Evolutionary conservation across 2,888 invertebrate species (phyloP).

Genomic region (Drosophila testacea): DNA sequence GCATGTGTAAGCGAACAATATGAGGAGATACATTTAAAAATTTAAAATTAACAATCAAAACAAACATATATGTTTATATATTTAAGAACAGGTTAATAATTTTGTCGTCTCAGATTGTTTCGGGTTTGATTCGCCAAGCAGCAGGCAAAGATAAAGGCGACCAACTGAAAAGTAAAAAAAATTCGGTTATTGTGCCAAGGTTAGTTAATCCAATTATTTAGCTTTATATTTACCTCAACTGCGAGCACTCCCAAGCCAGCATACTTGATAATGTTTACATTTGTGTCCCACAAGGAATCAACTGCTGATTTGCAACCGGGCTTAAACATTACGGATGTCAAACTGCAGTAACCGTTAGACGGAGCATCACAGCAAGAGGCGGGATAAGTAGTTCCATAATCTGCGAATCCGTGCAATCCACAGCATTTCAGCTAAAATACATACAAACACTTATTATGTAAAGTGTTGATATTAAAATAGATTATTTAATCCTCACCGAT

Average conservation of each 20-base stretch:
- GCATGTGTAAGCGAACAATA: conserved; percentile 3
- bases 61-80: background rate
- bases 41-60: background rate
- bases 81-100: conserved; percentile 85
- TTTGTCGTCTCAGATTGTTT: conserved; percentile 90
- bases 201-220: background rate
- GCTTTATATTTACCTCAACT: conserved; percentile 87
- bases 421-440: conserved; percentile 80
- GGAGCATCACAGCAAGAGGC: conserved; percentile 82
- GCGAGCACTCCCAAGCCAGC: conserved; percentile 90
- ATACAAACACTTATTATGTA: background rate
- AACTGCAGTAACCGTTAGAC: conserved; percentile 61
- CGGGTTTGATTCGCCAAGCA: conserved; percentile 94
- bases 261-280: conserved; percentile 87
- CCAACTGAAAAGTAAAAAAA: conserved; percentile 85
- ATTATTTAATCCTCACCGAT: conserved; percentile 62
- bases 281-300: conserved; percentile 84
- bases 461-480: background rate
- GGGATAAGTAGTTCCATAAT: conserved; percentile 71
- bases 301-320: conserved; percentile 76
- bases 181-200: background rate
- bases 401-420: conserved; percentile 68
- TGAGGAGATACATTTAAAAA: conserved; percentile 22
- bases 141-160: conserved; percentile 93
- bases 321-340: conserved; percentile 49